These are phyloP conservation scores for Cephus cinctus DNA, from an alignment of 1,140 invertebrate genomes.

Conservation along the genomic window DNA sequence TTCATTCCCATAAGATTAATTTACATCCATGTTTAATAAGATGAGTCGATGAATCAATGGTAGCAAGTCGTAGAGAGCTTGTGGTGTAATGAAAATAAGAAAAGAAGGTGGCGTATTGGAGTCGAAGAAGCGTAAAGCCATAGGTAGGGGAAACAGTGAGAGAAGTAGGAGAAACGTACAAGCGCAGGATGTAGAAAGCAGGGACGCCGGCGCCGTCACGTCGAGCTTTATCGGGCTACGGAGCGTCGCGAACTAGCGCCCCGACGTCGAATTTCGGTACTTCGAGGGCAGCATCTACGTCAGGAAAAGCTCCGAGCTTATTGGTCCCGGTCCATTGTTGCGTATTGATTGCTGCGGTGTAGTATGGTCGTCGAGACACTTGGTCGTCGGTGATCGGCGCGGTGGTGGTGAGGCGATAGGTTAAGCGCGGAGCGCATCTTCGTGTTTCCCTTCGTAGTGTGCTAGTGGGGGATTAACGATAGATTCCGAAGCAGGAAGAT, in stretches of 20 bases:
- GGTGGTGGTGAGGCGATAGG: slow-evolving; percentile 28
- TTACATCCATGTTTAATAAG: too few relatives aligned
- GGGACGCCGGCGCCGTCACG: neutral
- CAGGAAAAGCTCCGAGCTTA: slow-evolving; percentile 53
- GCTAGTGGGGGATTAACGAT: slow-evolving; percentile 1
- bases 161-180: too few relatives aligned
- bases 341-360: slow-evolving; percentile 55
- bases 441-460: neutral
- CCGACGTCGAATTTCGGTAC: neutral
- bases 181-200: too few relatives aligned
- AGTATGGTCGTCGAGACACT: slow-evolving; percentile 44
- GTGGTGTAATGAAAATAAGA: too few relatives aligned
- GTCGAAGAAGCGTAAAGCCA: too few relatives aligned
- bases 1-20: too few relatives aligned
- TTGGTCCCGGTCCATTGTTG: slow-evolving; percentile 56
- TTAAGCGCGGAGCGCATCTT: slow-evolving; percentile 17
- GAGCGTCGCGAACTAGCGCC: slow-evolving; percentile 1
- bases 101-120: too few relatives aligned
- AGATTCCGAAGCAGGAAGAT: slow-evolving; percentile 12
- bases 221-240: neutral
- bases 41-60: too few relatives aligned
- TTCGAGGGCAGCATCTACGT: slow-evolving; percentile 30
- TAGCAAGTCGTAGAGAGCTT: too few relatives aligned
- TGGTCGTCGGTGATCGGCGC: slow-evolving; percentile 38
- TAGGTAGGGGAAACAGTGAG: too few relatives aligned